Evolutionary conservation across 1,140 invertebrate species (phyloP).

Genomic region (Solenopsis invicta): DNA sequence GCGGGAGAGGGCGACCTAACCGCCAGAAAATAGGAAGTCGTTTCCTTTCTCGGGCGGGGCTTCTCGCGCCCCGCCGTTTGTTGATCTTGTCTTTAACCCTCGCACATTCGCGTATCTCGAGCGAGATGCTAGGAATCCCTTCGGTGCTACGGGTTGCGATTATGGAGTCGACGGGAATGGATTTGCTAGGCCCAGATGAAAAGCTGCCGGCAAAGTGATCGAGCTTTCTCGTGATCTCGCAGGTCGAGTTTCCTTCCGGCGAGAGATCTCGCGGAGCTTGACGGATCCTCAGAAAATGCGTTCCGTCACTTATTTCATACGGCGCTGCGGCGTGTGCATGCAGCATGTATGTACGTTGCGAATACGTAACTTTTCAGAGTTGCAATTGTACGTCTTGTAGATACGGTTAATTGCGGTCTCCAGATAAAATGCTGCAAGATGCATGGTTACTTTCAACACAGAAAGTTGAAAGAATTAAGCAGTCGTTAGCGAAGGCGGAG

Average conservation of each 20-base stretch:
- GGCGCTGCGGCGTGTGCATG: no score
- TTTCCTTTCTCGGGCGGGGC: constrained; percentile 38
- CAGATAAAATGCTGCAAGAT: constrained; percentile 18
- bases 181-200: constrained; percentile 58
- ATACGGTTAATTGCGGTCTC: constrained; percentile 19
- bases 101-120: constrained; percentile 1
- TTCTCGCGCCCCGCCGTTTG: constrained; percentile 2
- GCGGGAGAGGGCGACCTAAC: constrained; percentile 4
- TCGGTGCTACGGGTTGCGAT: constrained; percentile 47
- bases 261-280: constrained; percentile 27
- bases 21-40: constrained; percentile 40
- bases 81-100: constrained; percentile 59
- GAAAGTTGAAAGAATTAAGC: constrained; percentile 44
- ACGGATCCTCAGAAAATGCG: constrained; percentile 21
- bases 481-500: constrained; percentile 24
- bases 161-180: constrained; percentile 63
- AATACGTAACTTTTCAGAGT: not conserved
- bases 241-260: constrained; percentile 20
- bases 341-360: not conserved
- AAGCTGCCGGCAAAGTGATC: constrained; percentile 58
- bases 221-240: constrained; percentile 46
- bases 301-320: constrained; percentile 1
- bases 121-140: constrained; percentile 27
- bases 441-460: not conserved
- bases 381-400: not conserved